These are phyloP conservation scores for Pyralis farinalis DNA, from an alignment of 2,888 invertebrate species.

Conservation along the genomic window DNA sequence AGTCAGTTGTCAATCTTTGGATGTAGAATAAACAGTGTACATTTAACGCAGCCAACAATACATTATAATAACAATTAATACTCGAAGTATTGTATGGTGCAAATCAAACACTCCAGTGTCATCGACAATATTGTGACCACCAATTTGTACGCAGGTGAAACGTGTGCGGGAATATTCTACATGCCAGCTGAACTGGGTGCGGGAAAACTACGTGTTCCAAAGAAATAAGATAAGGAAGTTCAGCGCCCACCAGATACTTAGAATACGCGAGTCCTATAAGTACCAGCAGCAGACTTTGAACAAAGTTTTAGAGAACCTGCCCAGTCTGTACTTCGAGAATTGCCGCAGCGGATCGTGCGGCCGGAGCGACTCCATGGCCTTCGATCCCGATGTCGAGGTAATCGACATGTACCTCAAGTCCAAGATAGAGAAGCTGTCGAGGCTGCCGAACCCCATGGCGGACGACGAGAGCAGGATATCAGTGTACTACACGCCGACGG, in stretches of 20 bases:
- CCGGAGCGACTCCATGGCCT: slow-evolving; percentile 87
- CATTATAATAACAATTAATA: too few relatives aligned
- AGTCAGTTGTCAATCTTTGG: too few relatives aligned
- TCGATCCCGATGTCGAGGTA: slow-evolving; percentile 84
- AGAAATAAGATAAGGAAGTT: slow-evolving; percentile 96
- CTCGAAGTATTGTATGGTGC: too few relatives aligned
- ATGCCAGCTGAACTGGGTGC: slow-evolving; percentile 94
- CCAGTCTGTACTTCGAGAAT: slow-evolving; percentile 94
- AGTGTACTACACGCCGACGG: slow-evolving; percentile 91
- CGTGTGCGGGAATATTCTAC: slow-evolving; percentile 96
- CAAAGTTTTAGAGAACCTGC: slow-evolving; percentile 95
- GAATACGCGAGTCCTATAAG: slow-evolving; percentile 95
- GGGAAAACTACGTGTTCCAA: slow-evolving; percentile 97
- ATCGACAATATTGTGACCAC: background rate
- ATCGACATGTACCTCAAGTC: slow-evolving; percentile 86
- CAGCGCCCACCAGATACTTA: slow-evolving; percentile 94
- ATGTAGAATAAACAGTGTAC: too few relatives aligned
- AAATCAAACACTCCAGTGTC: too few relatives aligned
- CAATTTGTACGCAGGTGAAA: slow-evolving; percentile 84
- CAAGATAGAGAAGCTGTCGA: slow-evolving; percentile 83
- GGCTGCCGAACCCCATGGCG: slow-evolving; percentile 69
- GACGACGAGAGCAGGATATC: slow-evolving; percentile 87
- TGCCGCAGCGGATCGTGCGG: slow-evolving; percentile 93
- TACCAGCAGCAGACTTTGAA: slow-evolving; percentile 97
- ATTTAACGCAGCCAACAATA: too few relatives aligned